Base-by-base conservation (phyloP, 2,888 invertebrate genomes). In the Ectropis crepuscularia region DNA sequence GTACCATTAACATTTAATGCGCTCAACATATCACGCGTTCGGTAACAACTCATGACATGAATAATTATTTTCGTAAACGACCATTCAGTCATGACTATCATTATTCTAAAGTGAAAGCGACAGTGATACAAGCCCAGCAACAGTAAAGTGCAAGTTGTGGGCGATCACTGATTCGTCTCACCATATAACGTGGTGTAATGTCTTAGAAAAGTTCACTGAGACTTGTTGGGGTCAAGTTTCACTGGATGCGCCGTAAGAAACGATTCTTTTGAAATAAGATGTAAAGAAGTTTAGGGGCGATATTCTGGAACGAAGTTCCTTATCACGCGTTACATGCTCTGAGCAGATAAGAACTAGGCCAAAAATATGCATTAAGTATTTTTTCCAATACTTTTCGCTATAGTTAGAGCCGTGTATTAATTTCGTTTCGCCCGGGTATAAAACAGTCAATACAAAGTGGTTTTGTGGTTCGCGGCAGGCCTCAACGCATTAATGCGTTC, bases 91-190 rank as follows among this genome's bases (percentile, higher is more conserved):
- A 53, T 63, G 72, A 65, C 57, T 47, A 68, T 63, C 48, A 68
- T 74, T 59, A 50, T 70, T 72, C 10, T 63, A 48, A 68, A 75
- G 78, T 76, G 77, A 78, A 78, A 78, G 78, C 77, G 74, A 75
- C 72, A 54, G 60, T 43, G 59, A 39, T 53, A 51, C 51, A 36
- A 45, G 43, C 2, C 36, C 11, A 57, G 61, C 53, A 63, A 74
- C 67, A 28, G 67, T 65, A 43, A 65, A 68, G 68, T 67, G 69
- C 69, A 72, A 68, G 67, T 73, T 74, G 10, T 65, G 42, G 47
- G 53, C 58, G 60, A 57, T 63, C 60, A 47, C 48, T 59, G 68
- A 69, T 71, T 71, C 68, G 67, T 60, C 65, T 65, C 50, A 54
- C 58, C 49, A 5, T 51, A 63, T 68, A 54, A 42, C 63, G 53